Base-by-base conservation (phyloP, 2,113 vertebrate genomes). In the Ophiodon elongatus region DNA sequence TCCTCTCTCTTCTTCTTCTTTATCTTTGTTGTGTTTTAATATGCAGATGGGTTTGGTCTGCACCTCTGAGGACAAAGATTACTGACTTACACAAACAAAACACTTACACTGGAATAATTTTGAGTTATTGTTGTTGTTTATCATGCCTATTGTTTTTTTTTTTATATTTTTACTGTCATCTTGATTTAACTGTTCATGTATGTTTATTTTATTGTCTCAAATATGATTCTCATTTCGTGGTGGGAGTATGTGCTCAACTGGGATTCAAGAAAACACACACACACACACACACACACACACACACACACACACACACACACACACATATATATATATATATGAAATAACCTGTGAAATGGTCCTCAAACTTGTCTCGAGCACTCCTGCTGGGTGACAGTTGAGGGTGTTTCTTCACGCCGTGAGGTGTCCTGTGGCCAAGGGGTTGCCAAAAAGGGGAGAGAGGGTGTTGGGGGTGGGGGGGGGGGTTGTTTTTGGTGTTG, bases 21-120 rank as follows among this genome's bases (percentile, higher is more conserved):
- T 80, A 59, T 54, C 60, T 47, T 82, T 56, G 27, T 19, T 76
- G 64, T 60, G 62, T 86, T 78, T 68, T 31, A 77, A 82, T 39
- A 69, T 65, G 88, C 87, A 82, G 85, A 89, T 90, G 77, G 57
- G 84, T 86, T 88, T 17, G 78, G 72, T 92, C 83, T 88, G 91
- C 88, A 86, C 89, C 82, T 93, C 91, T 82, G 73, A 90, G 87
- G 90, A 94, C 87, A 88, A 87, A 81, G 73, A 85, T 78, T 69
- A 89, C 87, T 93, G 91, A 96, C 90, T 94, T 80, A 84, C 74
- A 85, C 75, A 84, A 84, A 90, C 85, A 88, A 90, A 89, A 94
- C 88, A 91, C 90, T 92, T 94, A 95, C 95, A 96, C 96, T 96
- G 96, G 95, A 96, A 94, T 95, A 92, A 94, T 95, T 94, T 74